Percentiles rank a stretch among this genome's conserved stretches.
Evolutionary conservation across 1,140 invertebrate genomes (phyloP).

Genomic region (Paraescarpia echinospica): DNA sequence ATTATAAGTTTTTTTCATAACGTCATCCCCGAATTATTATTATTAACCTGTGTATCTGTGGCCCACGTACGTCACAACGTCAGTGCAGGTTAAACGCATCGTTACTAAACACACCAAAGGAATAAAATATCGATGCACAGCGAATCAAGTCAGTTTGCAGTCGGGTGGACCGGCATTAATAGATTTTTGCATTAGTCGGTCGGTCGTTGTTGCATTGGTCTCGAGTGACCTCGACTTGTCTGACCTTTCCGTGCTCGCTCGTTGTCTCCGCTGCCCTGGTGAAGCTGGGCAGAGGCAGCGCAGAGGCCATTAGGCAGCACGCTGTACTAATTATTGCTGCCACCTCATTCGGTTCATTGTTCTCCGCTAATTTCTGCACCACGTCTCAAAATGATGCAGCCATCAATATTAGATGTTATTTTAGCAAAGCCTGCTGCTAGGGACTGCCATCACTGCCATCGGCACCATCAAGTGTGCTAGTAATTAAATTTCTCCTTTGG

Average conservation of each 20-base stretch:
- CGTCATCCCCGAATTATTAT: background rate
- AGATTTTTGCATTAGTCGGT: background rate
- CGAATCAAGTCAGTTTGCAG: background rate
- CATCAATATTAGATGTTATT: slow-evolving; percentile 6
- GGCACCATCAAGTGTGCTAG: background rate
- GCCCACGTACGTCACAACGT: background rate
- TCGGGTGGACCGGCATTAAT: background rate
- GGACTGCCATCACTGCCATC: no score
- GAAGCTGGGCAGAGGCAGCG: no score
- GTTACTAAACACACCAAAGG: background rate
- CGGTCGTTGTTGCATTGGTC: background rate
- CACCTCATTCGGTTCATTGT: background rate
- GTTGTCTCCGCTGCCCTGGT: no score
- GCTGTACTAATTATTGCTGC: background rate
- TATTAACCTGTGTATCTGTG: background rate
- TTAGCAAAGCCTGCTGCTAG: background rate
- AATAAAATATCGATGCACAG: slow-evolving; percentile 1
- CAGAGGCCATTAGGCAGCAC: background rate
- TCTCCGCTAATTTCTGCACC: background rate
- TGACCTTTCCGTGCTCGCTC: background rate
- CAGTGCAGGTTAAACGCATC: background rate
- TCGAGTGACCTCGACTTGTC: background rate
- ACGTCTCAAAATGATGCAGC: background rate
- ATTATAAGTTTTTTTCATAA: background rate
- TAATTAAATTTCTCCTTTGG: background rate